Evolutionary conservation across 1,140 invertebrate species (phyloP), one percentile per base, ranked within the genome.

Genomic region (Drosophila tristis): DNA sequence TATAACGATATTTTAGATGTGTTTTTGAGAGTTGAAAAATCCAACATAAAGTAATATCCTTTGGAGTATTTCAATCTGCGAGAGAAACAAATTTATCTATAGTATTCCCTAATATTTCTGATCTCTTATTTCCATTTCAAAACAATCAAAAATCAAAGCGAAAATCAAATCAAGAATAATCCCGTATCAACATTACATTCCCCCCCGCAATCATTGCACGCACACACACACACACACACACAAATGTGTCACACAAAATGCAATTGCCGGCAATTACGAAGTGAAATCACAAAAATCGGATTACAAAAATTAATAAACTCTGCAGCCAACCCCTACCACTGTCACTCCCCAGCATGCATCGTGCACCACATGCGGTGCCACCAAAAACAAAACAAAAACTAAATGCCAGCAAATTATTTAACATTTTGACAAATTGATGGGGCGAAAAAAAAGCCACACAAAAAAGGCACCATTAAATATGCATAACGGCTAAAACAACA

Each of bases 291-390:
- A 76, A 76, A 47, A 57, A 48, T 59, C 58, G 55, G 63, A 77
- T 58, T 56, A 57, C 60, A 60, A 72, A 55, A 75, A 85, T 85
- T 86, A 87, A 85, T 81, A 87, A 81, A 85, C 72, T 85, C 67
- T 63, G 62, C 54, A 5, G 35, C 4, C 2, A 9, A 4, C 35
- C 35, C 9, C 35, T 2, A 9, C 31, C 31, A 3, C 31, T 1
- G 0, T 11, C 9, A 3, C 8, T 9, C 9, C 31, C 20, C 2
- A 2, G 5, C 26, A 29, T 29, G 26, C 26, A 29, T 29, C 58
- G 63, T 44, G 25, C 31, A 42, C 31, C 11, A 7, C 26, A 23
- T 48, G 43, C 57, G 67, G 35, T 39, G 35, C 11, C 35, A 61
- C 43, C 45, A 62, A 74, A 49, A 64, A 63, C 49, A 59, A 45